Evolutionary conservation across 2,888 invertebrate genomes (phyloP).

Genomic region (Acronicta psi): DNA sequence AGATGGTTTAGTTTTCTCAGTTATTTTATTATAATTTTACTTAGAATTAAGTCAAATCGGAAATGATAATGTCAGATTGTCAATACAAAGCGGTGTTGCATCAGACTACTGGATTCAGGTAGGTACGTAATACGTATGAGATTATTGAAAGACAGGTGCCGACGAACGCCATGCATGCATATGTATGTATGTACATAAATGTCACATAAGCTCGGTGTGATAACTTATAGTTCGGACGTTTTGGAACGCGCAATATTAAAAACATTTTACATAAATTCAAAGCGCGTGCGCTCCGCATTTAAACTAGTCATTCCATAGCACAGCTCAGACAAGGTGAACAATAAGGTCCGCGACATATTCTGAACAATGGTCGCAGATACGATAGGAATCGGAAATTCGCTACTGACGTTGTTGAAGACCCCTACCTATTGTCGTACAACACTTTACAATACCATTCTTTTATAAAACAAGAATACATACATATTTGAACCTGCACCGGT

Average conservation of each 20-base stretch:
- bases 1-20: too few relatives aligned
- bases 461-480: constrained; percentile 73
- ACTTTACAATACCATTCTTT: constrained; percentile 65
- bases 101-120: constrained; percentile 28
- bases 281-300: constrained; percentile 79
- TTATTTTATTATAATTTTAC: too few relatives aligned
- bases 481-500: constrained; percentile 66
- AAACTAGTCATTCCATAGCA: constrained; percentile 78
- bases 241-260: constrained; percentile 50
- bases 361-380: constrained; percentile 85
- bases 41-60: background rate
- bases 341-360: constrained; percentile 86
- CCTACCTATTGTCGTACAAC: constrained; percentile 73
- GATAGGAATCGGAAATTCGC: constrained; percentile 85
- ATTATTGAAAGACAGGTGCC: constrained; percentile 42
- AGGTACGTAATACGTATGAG: constrained; percentile 25
- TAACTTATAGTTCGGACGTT: constrained; percentile 40
- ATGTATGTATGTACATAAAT: constrained; percentile 24
- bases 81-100: constrained; percentile 36
- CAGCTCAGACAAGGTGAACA: constrained; percentile 74
- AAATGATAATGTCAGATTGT: constrained; percentile 30
- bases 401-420: constrained; percentile 77
- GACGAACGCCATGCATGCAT: constrained; percentile 14
- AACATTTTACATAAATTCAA: constrained; percentile 72
- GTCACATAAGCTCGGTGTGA: constrained; percentile 16